These are phyloP conservation scores for Scaptomyza montana DNA, from an alignment of 1,140 invertebrate genomes.

Conservation along the genomic window DNA sequence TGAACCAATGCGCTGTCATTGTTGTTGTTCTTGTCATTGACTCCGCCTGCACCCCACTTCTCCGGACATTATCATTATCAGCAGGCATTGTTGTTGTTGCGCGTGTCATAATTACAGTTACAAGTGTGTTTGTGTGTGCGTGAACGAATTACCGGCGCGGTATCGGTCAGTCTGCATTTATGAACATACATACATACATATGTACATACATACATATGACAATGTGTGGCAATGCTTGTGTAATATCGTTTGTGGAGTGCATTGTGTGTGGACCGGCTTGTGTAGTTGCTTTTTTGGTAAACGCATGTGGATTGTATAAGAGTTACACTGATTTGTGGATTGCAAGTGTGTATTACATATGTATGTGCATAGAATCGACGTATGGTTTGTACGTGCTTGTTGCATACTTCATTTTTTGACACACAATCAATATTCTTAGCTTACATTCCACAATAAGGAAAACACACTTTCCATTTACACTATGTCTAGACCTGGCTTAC, in stretches of 20 bases:
- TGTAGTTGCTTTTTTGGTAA: not conserved
- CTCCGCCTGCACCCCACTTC: constrained; percentile 5
- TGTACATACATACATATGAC: not conserved
- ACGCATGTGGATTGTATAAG: not conserved
- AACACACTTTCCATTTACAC: constrained; percentile 1
- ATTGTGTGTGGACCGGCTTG: constrained; percentile 8
- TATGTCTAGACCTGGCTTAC: not conserved
- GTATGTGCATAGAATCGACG: too few relatives aligned
- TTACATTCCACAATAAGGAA: not conserved
- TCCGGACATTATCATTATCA: constrained; percentile 35
- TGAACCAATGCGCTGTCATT: constrained; percentile 29
- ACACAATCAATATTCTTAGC: not conserved
- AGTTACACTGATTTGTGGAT: constrained; percentile 1
- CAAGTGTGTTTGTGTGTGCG: constrained; percentile 17
- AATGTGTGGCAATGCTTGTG: constrained; percentile 31
- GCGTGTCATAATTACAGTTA: constrained; percentile 44
- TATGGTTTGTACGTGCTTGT: too few relatives aligned
- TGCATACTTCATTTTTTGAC: not conserved
- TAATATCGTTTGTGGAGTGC: constrained; percentile 18
- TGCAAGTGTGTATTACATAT: not conserved
- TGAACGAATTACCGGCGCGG: not conserved
- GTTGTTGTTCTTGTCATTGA: constrained; percentile 8
- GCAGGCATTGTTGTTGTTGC: constrained; percentile 10
- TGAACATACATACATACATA: not conserved
- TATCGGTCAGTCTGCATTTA: constrained; percentile 15